Base-by-base conservation (phyloP, 2,888 invertebrate species). In the Aporophyla nigra region DNA sequence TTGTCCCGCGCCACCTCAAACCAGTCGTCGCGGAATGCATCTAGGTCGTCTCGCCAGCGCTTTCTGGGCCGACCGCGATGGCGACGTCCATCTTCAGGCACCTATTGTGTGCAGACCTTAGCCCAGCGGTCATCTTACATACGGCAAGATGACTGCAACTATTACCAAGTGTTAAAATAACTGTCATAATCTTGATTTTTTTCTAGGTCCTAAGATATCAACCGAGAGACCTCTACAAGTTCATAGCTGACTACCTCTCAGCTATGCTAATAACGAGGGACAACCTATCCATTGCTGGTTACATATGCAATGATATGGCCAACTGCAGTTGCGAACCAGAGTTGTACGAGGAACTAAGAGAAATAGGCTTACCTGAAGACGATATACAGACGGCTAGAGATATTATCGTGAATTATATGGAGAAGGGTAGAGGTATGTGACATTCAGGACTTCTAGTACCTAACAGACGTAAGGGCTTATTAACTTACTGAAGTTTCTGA, bases 191-290 rank as follows among this genome's bases (percentile, higher is more conserved):
- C n/a, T 19, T 24, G 0, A 5, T 14, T 24, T 61, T 43, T 9
- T 6, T 63, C 33, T 24, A 83, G 97, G 98, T 98, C 4, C 91
- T 98, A n/a, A 96, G 98, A 82, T 96, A 96, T 21, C 97, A 98
- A 88, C 98, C 98, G 0, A 90, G 92, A 54, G 94, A 98, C 76
- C 93, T 98, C 5, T 97, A 97, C 91, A 93, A 96, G 71, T 98
- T 98, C 90, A 97, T 98, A 76, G 97, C 98, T 0, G 97, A 98
- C 89, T 98, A 98, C 91, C 93, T 98, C 54, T 97, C 98, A 82
- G 97, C 97, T 0, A 91, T 98, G 87, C 92, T 98, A 76, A 96
- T 97, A 21, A 97, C 98, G 0, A 96, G 98, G 49, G 98, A 98
- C 87, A 97, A 97, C 71, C 80, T 96, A 40, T 82, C 89, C 85